These are phyloP conservation scores for Rhamphomyia laevipes DNA, from an alignment of 2,888 invertebrate genomes.

Conservation along the genomic window DNA sequence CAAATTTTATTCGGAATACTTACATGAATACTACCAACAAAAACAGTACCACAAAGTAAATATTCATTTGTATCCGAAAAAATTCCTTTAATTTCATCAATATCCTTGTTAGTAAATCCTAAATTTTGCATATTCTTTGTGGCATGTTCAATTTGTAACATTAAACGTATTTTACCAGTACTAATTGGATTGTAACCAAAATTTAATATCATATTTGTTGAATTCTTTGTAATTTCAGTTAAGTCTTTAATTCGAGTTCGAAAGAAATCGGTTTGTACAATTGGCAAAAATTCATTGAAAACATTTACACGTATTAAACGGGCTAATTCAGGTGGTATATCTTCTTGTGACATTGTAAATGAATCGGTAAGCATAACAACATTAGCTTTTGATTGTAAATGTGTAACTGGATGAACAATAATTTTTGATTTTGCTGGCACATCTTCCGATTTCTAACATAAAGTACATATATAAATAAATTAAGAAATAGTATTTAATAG, in stretches of 20 bases:
- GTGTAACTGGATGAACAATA: slow-evolving; percentile 50
- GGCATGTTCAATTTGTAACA: slow-evolving; percentile 64
- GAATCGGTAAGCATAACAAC: slow-evolving; percentile 68
- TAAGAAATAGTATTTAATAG: not conserved
- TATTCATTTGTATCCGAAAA: slow-evolving; percentile 93
- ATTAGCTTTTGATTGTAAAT: slow-evolving; percentile 59
- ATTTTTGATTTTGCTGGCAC: not conserved
- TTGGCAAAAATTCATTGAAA: slow-evolving; percentile 61
- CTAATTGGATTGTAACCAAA: slow-evolving; percentile 64
- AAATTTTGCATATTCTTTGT: slow-evolving; percentile 52
- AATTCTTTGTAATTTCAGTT: slow-evolving; percentile 49
- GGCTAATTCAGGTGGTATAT: slow-evolving; percentile 57
- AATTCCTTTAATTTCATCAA: slow-evolving; percentile 93
- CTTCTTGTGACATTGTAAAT: slow-evolving; percentile 49
- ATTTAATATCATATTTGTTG: slow-evolving; percentile 50
- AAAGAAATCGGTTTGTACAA: slow-evolving; percentile 71
- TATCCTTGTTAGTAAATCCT: slow-evolving; percentile 81
- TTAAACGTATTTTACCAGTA: slow-evolving; percentile 65
- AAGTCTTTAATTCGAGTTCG: slow-evolving; percentile 69
- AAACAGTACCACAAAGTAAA: slow-evolving; percentile 76
- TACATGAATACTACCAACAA: slow-evolving; percentile 88
- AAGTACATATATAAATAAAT: not conserved
- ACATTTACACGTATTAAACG: slow-evolving; percentile 49
- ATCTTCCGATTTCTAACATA: slow-evolving; percentile 2
- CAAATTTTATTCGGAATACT: slow-evolving; percentile 43